These are phyloP conservation scores for Phalacrocorax carbo DNA, from an alignment of 2,113 vertebrate species.

Conservation along the genomic window DNA sequence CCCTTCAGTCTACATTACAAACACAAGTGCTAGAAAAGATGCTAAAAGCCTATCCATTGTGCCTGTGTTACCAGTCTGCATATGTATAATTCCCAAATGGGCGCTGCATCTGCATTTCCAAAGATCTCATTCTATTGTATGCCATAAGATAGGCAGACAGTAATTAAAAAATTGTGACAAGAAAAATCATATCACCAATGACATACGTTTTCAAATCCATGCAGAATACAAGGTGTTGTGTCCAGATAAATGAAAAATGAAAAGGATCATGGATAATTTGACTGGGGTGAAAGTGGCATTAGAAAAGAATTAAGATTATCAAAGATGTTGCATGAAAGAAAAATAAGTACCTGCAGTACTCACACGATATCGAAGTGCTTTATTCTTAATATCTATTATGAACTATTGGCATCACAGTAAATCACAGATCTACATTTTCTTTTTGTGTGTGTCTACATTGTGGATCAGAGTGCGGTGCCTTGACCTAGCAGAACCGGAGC, in stretches of 20 bases:
- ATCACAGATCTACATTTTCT: not conserved
- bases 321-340: not conserved
- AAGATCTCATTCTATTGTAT: not conserved
- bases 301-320: not conserved
- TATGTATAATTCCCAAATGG: slow-evolving; percentile 1
- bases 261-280: not conserved
- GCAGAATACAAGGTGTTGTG: not conserved
- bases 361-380: not conserved
- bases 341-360: not conserved
- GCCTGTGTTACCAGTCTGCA: not conserved
- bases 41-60: not conserved
- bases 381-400: not conserved
- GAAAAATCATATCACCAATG: not conserved
- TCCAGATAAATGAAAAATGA: slow-evolving; percentile 22
- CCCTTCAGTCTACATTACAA: not conserved
- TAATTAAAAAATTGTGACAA: slow-evolving; percentile 35
- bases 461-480: accelerated
- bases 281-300: not conserved
- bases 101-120: not conserved
- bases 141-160: not conserved
- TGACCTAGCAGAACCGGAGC: not conserved
- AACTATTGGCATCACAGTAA: not conserved
- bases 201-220: not conserved
- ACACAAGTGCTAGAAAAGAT: not conserved
- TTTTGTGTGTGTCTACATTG: not conserved